phyloP scores from a whole-genome alignment of 2,113 vertebrate genomes.

The Alouatta palliata region DNA sequence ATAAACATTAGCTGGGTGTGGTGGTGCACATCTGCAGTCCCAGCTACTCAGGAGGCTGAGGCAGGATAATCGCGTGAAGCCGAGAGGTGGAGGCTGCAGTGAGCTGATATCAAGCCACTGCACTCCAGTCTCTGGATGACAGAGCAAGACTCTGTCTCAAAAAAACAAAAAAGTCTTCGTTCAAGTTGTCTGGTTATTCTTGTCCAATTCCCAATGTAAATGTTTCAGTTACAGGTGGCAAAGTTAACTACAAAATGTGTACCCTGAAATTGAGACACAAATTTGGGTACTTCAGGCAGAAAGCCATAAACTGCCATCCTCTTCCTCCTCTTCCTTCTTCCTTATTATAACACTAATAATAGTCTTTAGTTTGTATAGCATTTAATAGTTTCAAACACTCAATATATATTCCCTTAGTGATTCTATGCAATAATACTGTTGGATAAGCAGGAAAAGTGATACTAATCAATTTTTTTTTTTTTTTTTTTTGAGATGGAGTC shows the following conservation, averaged over 20 bases:
- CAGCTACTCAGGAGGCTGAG: no score
- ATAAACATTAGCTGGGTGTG: no score
- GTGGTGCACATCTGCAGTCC: no score
- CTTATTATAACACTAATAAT: neutral
- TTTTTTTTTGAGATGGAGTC: no score
- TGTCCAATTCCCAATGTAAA: neutral
- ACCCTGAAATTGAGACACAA: neutral
- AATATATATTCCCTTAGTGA: neutral
- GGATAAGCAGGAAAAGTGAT: neutral
- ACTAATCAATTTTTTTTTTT: neutral
- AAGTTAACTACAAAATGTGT: neutral
- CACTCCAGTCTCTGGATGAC: no score
- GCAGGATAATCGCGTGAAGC: no score
- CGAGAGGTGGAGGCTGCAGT: no score
- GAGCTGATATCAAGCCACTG: no score
- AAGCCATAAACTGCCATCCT: neutral
- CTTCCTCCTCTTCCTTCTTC: neutral
- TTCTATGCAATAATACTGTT: neutral
- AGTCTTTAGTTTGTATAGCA: neutral
- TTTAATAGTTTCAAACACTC: neutral
- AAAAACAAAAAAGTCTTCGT: neutral
- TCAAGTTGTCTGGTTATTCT: neutral
- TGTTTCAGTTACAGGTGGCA: neutral
- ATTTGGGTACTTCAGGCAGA: neutral
- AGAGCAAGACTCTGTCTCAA: no score